phyloP scores from a whole-genome alignment of 2,113 vertebrate genomes.

The Mellivora capensis region DNA sequence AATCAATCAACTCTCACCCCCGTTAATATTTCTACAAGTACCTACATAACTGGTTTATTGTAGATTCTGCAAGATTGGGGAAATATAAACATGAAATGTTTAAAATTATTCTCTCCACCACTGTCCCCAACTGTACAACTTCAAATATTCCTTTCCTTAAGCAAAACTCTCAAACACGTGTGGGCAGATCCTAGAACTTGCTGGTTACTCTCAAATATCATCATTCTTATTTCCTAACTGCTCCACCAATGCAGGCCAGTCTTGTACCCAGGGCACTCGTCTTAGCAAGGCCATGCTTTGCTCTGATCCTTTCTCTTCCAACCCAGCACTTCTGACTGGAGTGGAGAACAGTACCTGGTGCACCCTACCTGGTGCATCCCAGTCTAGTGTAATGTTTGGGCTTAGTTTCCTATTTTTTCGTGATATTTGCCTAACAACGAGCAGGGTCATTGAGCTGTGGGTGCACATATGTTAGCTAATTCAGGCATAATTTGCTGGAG shows the following conservation, averaged over 20 bases:
- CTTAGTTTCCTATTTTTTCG: neutral
- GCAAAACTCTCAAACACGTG: neutral
- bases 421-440: neutral
- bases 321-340: neutral
- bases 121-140: neutral
- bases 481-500: neutral
- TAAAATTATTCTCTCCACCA: neutral
- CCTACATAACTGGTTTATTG: neutral
- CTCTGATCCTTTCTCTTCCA: neutral
- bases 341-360: no score
- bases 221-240: neutral
- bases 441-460: neutral
- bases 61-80: neutral
- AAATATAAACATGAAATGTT: neutral
- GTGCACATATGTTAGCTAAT: neutral
- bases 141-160: neutral
- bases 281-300: neutral
- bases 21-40: neutral
- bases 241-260: neutral
- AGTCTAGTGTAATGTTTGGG: neutral
- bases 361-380: neutral
- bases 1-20: neutral
- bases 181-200: neutral
- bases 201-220: neutral
- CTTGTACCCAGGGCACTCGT: accelerated